Evolutionary conservation across 2,888 invertebrate genomes (phyloP).

Genomic region (Heliconius erato): DNA sequence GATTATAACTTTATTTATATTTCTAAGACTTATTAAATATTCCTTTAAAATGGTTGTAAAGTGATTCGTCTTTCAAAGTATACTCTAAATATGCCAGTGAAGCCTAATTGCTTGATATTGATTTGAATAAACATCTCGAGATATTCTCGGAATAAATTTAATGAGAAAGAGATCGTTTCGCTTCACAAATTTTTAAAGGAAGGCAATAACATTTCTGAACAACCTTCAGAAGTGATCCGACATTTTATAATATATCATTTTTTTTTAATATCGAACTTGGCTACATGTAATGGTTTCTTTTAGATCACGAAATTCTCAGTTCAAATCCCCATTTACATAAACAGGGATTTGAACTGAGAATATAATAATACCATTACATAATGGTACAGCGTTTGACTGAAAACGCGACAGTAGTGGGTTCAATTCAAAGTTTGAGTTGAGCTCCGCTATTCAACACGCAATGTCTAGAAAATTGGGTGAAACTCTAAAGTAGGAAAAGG

Average conservation of each 20-base stretch:
- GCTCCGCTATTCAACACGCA: not conserved
- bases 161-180: slow-evolving; percentile 29
- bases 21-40: not conserved
- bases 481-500: not conserved
- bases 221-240: not conserved
- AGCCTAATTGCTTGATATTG: slow-evolving; percentile 24
- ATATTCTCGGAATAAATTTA: slow-evolving; percentile 16
- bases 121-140: slow-evolving; percentile 24
- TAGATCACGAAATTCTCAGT: not conserved
- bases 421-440: not conserved
- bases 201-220: slow-evolving; percentile 6
- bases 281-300: not conserved
- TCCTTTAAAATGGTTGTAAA: not conserved
- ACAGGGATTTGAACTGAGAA: too few relatives aligned
- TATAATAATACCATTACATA: too few relatives aligned
- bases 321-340: not conserved
- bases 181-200: slow-evolving; percentile 24
- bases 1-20: not conserved
- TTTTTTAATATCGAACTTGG: not conserved
- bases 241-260: not conserved
- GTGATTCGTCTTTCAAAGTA: slow-evolving; percentile 12
- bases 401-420: too few relatives aligned
- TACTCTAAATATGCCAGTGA: slow-evolving; percentile 7
- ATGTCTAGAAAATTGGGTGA: not conserved
- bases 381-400: too few relatives aligned